Percentiles rank a stretch among this genome's conserved stretches.
Evolutionary conservation across 2,113 vertebrate species (phyloP).

Genomic region (Forbesichthys papilliferus): DNA sequence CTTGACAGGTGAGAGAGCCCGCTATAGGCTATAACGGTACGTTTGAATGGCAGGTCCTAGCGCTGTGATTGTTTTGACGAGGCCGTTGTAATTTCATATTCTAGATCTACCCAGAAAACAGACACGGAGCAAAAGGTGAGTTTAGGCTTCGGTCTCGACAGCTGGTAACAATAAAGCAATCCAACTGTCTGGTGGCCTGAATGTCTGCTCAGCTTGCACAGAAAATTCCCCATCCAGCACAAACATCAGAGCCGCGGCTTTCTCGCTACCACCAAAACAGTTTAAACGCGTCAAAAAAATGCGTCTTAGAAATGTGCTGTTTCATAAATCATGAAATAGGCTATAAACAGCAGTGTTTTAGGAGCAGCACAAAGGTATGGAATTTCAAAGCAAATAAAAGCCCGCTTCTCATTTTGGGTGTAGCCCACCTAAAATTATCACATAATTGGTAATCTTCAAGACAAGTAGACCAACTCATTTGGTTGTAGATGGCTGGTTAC

Average conservation of each 20-base stretch:
- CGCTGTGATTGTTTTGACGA: constrained; percentile 59
- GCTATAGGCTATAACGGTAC: constrained; percentile 13
- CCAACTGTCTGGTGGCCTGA: constrained; percentile 74
- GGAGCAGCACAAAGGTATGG: constrained; percentile 34
- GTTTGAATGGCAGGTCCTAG: constrained; percentile 56
- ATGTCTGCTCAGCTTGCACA: constrained; percentile 75
- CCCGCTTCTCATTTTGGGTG: constrained; percentile 62
- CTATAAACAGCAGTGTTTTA: constrained; percentile 50
- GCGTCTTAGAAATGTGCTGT: constrained; percentile 53
- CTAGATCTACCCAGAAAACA: constrained; percentile 54
- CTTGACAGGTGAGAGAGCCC: constrained; percentile 48
- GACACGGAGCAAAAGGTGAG: constrained; percentile 66
- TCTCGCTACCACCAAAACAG: constrained; percentile 54
- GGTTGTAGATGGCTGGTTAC: background rate
- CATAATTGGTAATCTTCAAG: constrained; percentile 18
- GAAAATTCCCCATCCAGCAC: constrained; percentile 76
- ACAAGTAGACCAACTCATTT: too few relatives aligned
- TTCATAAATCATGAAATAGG: constrained; percentile 48
- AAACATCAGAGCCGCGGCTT: constrained; percentile 64
- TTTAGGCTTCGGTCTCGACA: constrained; percentile 64
- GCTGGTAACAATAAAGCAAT: constrained; percentile 80
- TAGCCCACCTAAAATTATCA: constrained; percentile 57
- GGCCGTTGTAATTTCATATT: constrained; percentile 63
- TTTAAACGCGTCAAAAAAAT: constrained; percentile 64
- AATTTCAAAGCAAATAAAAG: constrained; percentile 50